phyloP scores from a whole-genome alignment of 2,113 vertebrate species.

The Entomyzon cyanotis region DNA sequence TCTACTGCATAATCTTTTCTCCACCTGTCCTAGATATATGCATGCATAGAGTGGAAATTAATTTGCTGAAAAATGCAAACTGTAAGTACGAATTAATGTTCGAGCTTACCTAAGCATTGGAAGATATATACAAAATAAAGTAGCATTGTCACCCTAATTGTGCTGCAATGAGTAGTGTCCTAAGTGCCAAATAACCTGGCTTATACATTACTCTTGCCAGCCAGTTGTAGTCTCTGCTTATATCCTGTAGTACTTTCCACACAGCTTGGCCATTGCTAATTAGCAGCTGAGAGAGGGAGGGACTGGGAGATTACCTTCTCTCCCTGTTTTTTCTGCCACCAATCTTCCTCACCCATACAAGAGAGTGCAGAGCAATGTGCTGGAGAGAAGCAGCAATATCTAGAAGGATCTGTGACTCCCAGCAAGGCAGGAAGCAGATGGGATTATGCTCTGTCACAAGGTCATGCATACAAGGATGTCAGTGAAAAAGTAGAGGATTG shows the following conservation, averaged over 20 bases:
- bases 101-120: neutral
- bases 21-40: neutral
- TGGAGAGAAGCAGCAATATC: neutral
- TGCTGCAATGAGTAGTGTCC: neutral
- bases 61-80: slow-evolving; percentile 23
- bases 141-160: neutral
- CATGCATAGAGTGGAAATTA: neutral
- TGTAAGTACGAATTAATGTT: neutral
- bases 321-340: neutral
- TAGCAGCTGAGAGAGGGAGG: neutral
- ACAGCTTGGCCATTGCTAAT: neutral
- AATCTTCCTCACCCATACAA: neutral
- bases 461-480: neutral
- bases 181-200: neutral
- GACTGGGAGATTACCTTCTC: neutral
- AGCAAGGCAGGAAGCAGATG: neutral
- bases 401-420: neutral
- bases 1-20: slow-evolving; percentile 9
- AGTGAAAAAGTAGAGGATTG: neutral
- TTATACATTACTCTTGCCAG: neutral
- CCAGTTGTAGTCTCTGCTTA: neutral
- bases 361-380: neutral
- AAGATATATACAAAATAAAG: neutral
- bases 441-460: accelerated
- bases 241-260: neutral